phyloP scores from a whole-genome alignment of 2,888 invertebrate species.

The Ormyrus labotus region DNA sequence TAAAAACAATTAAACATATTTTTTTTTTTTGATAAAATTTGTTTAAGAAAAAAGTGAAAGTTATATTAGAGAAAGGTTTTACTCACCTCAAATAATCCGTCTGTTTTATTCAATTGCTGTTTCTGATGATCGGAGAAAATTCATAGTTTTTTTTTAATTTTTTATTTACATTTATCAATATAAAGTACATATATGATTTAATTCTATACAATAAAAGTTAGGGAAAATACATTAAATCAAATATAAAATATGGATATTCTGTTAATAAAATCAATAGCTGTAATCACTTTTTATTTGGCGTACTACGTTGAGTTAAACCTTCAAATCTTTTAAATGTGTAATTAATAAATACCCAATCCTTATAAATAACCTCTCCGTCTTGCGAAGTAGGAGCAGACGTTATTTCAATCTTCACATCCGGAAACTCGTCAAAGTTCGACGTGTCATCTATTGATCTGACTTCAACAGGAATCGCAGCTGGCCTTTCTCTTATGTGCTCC shows the following conservation, averaged over 20 bases:
- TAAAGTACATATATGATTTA: too few relatives aligned
- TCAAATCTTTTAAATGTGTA: constrained; percentile 99
- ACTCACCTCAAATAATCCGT: too few relatives aligned
- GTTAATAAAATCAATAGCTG: constrained; percentile 63
- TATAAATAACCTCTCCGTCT: constrained; percentile 93
- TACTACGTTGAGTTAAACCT: constrained; percentile 94
- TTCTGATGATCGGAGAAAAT: too few relatives aligned
- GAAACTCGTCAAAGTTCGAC: constrained; percentile 99
- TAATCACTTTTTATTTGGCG: constrained; percentile 84
- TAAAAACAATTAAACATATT: too few relatives aligned
- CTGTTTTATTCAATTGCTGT: too few relatives aligned
- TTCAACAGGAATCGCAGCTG: constrained; percentile 98
- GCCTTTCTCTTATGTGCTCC: constrained; percentile 98
- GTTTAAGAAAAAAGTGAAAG: too few relatives aligned
- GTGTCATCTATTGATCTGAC: constrained; percentile 99
- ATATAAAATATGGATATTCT: constrained; percentile 57
- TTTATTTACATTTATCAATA: too few relatives aligned
- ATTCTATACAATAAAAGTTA: too few relatives aligned
- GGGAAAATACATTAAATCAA: too few relatives aligned
- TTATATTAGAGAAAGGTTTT: too few relatives aligned
- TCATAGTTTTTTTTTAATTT: too few relatives aligned
- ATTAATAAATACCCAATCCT: constrained; percentile 99
- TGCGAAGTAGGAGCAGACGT: constrained; percentile 90
- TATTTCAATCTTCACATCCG: constrained; percentile 98
- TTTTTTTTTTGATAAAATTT: too few relatives aligned